Percentiles rank a stretch among this genome's conserved stretches.
phyloP scores from a whole-genome alignment of 2,113 vertebrate species.

The Apus apus region DNA sequence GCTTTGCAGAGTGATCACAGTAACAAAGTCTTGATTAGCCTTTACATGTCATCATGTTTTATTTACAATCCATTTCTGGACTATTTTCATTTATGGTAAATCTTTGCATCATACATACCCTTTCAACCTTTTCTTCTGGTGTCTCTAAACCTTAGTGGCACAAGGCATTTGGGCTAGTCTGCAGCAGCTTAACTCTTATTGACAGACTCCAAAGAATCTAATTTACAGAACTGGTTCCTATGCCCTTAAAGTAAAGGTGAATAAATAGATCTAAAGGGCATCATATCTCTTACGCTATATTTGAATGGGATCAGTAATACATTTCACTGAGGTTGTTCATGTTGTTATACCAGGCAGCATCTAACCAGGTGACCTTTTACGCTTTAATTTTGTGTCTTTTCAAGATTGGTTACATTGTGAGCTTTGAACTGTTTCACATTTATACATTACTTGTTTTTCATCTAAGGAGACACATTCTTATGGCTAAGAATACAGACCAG shows the following conservation, averaged over 20 bases:
- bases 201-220: constrained; percentile 44
- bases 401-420: neutral
- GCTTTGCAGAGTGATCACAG: neutral
- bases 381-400: constrained; percentile 3
- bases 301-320: constrained; percentile 1
- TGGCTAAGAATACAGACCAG: neutral
- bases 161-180: neutral
- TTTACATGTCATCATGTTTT: neutral
- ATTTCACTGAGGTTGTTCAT: neutral
- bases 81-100: neutral
- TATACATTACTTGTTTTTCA: neutral
- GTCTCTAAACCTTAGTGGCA: neutral
- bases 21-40: neutral
- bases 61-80: neutral
- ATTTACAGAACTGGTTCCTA: neutral
- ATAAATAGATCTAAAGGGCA: constrained; percentile 57
- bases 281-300: neutral
- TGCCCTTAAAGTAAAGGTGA: constrained; percentile 58
- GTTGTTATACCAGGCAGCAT: neutral
- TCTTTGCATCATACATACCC: neutral
- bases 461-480: neutral
- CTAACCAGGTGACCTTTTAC: constrained; percentile 12
- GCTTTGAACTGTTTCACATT: neutral
- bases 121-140: neutral
- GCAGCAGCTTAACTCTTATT: constrained; percentile 10